phyloP scores from a whole-genome alignment of 1,140 invertebrate species.

The Elysia chlorotica region DNA sequence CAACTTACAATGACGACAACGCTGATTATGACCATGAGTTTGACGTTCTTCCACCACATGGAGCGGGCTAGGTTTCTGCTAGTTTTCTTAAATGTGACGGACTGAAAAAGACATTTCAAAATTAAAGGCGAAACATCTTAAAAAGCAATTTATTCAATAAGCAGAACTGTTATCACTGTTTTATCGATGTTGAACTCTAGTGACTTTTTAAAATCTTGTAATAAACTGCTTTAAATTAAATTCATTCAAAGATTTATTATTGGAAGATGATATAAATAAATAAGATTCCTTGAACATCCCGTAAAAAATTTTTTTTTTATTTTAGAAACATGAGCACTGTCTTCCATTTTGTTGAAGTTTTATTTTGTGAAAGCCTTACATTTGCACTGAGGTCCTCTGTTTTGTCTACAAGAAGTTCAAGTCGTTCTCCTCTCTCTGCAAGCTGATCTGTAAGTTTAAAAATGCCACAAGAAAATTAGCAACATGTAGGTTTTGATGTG shows the following conservation, averaged over 20 bases:
- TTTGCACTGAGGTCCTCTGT: slow-evolving; percentile 85
- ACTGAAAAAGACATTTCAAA: slow-evolving; percentile 68
- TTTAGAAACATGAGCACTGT: background rate
- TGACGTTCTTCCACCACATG: slow-evolving; percentile 93
- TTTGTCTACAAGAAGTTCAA: slow-evolving; percentile 89
- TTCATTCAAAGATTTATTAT: no score
- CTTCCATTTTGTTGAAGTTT: no score
- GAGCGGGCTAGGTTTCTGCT: slow-evolving; percentile 84
- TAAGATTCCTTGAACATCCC: background rate
- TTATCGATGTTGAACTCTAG: no score
- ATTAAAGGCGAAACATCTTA: background rate
- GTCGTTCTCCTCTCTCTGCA: slow-evolving; percentile 81
- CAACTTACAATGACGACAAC: slow-evolving; percentile 74
- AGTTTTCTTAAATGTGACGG: slow-evolving; percentile 83
- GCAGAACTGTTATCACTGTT: no score
- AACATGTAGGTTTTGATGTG: no score
- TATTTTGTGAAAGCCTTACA: slow-evolving; percentile 68
- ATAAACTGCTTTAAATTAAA: background rate
- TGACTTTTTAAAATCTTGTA: no score
- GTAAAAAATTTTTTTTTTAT: background rate
- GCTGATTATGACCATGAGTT: slow-evolving; percentile 82
- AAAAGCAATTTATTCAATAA: background rate
- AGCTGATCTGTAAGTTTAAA: slow-evolving; percentile 82
- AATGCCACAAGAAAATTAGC: no score
- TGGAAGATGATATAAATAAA: no score